These are phyloP conservation scores for Cyphomyrus discorhynchus DNA, from an alignment of 2,113 vertebrate species.

Conservation along the genomic window DNA sequence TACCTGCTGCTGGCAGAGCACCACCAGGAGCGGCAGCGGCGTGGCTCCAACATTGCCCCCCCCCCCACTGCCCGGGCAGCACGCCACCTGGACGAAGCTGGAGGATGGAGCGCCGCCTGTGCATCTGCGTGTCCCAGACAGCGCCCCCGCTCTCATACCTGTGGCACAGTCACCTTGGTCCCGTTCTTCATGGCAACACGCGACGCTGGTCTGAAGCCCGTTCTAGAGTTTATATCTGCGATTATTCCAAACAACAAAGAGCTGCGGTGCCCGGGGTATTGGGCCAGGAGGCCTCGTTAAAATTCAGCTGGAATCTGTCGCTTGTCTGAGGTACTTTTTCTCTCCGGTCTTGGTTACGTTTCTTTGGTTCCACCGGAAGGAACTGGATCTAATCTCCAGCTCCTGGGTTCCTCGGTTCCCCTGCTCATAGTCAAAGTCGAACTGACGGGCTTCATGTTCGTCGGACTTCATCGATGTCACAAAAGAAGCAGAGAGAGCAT, in stretches of 20 bases:
- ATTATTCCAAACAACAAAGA: neutral
- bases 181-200: neutral
- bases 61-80: neutral
- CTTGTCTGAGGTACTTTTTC: neutral
- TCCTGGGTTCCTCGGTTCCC: neutral
- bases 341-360: neutral
- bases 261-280: neutral
- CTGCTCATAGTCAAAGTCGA: neutral
- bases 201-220: neutral
- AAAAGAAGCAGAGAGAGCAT: neutral
- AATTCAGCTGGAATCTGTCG: neutral
- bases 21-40: neutral
- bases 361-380: neutral
- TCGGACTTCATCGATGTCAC: neutral
- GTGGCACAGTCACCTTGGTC: neutral
- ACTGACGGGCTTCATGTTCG: neutral
- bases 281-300: neutral
- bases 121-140: neutral
- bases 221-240: neutral
- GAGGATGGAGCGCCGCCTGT: neutral
- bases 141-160: neutral
- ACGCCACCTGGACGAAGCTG: neutral
- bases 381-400: neutral
- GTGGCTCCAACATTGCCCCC: neutral
- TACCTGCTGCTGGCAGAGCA: neutral